A percentile compares a stretch with the other conserved stretches of the same genome.
These are phyloP conservation scores for Natator depressus DNA, from an alignment of 2,113 vertebrate genomes.

Conservation along the genomic window DNA sequence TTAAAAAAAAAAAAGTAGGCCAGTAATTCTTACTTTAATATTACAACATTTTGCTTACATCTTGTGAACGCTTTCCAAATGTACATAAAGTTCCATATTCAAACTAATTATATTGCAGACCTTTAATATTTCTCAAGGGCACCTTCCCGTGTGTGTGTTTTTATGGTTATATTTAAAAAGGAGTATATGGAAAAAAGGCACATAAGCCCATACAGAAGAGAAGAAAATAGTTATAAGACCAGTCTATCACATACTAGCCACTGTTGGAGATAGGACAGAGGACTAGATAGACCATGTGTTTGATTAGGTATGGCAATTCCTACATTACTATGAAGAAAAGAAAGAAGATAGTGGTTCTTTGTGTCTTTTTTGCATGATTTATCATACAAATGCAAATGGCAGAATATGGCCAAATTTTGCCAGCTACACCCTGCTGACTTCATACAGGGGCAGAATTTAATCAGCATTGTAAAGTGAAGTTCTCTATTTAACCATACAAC, in stretches of 20 bases:
- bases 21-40: neutral
- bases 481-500: neutral
- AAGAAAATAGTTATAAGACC: neutral
- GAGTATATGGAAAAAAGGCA: neutral
- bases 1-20: neutral
- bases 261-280: neutral
- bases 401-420: neutral
- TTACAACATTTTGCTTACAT: slow-evolving; percentile 56
- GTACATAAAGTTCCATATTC: neutral
- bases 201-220: neutral
- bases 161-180: slow-evolving; percentile 7
- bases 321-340: neutral
- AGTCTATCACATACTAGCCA: neutral
- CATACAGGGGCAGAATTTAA: neutral
- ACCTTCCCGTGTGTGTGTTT: neutral
- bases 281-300: neutral
- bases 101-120: neutral
- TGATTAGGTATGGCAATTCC: neutral
- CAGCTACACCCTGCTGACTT: neutral
- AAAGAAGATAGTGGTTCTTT: accelerated
- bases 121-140: neutral
- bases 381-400: neutral
- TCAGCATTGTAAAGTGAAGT: neutral
- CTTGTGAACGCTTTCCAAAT: slow-evolving; percentile 19
- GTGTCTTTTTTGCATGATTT: neutral